Evolutionary conservation across 2,797 vertebrate species (phyloP), one percentile per base, ranked within the genome.

Genomic region (Mus minutoides): DNA sequence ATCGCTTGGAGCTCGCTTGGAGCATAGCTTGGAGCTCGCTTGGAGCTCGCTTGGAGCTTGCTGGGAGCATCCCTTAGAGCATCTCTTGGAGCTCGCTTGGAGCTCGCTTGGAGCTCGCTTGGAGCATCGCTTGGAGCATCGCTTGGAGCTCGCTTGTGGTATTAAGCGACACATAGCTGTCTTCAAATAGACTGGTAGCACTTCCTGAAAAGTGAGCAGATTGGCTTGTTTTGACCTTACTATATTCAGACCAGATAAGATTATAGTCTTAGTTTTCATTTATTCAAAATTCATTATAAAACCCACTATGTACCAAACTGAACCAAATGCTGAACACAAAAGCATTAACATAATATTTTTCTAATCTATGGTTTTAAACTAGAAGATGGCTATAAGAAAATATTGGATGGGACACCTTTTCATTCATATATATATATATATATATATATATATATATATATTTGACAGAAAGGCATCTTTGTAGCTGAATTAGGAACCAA

Each of bases 231-330:
- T 80, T 90, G 12, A 92, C 64, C 37, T 78, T 90, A 84, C 76
- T 58, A 54, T 91, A 78, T 31, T 75, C 31, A 82, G 8, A 9
- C 84, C 90, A 77, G 3, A 34, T 77, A 90, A 93, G 17, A 64
- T 54, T 60, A 79, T 9, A 54, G 3, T 26, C 83, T 49, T 19
- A 92, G 24, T 3, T 75, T 12, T 58, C 26, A 29, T 86, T 64
- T 95, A 90, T 62, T 9, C 24, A 97, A 88, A 85, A 2, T 34
- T 92, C 16, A 37, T 43, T 75, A 88, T 71, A 64, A 93, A 90
- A 17, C 2, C 16, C 2, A 94, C 11, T 60, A 92, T 40, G 13
- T 34, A 96, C 12, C 12, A 58, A 12, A n/a, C 1, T 69, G 21
- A 85, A 14, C 11, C n/a, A 93, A 88, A 24, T 56, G 22, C 11